Conservation (phyloP, 2,797 vertebrate genomes). For the Rhinogobio ventralis region DNA sequence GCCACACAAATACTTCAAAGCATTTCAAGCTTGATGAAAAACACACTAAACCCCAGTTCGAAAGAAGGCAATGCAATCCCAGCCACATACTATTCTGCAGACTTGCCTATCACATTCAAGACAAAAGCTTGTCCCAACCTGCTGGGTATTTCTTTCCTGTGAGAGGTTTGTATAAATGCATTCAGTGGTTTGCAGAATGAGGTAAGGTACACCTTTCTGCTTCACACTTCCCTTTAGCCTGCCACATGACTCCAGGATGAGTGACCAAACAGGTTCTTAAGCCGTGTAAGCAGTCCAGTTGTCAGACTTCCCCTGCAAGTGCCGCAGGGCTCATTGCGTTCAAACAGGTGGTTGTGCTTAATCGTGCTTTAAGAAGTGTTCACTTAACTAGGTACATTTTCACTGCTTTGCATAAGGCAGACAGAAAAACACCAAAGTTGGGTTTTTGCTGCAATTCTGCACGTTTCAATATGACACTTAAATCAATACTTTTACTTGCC, state of each 20-base stretch:
- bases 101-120: slow-evolving; percentile 29
- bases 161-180: slow-evolving; percentile 32
- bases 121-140: slow-evolving; percentile 62
- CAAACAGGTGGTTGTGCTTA: slow-evolving; percentile 45
- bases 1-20: slow-evolving; percentile 33
- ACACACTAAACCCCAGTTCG: neutral
- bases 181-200: slow-evolving; percentile 30
- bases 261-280: slow-evolving; percentile 59
- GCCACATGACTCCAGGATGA: slow-evolving; percentile 53
- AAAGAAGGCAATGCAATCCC: neutral
- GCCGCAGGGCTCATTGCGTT: slow-evolving; percentile 6
- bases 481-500: slow-evolving; percentile 6
- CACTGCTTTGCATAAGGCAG: neutral
- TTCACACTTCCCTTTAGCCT: slow-evolving; percentile 33
- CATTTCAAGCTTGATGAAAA: slow-evolving; percentile 12
- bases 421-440: neutral
- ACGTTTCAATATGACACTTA: slow-evolving; percentile 35
- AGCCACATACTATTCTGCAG: slow-evolving; percentile 4
- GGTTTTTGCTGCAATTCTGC: neutral
- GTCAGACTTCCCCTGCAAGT: slow-evolving; percentile 29
- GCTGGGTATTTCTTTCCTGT: slow-evolving; percentile 43
- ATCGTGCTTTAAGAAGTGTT: neutral
- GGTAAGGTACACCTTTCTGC: slow-evolving; percentile 47
- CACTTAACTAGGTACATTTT: slow-evolving; percentile 16
- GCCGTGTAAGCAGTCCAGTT: slow-evolving; percentile 43